phyloP scores from a whole-genome alignment of 92 coral and sea anemone genomes.

The Umimayanthus chanpuru region DNA sequence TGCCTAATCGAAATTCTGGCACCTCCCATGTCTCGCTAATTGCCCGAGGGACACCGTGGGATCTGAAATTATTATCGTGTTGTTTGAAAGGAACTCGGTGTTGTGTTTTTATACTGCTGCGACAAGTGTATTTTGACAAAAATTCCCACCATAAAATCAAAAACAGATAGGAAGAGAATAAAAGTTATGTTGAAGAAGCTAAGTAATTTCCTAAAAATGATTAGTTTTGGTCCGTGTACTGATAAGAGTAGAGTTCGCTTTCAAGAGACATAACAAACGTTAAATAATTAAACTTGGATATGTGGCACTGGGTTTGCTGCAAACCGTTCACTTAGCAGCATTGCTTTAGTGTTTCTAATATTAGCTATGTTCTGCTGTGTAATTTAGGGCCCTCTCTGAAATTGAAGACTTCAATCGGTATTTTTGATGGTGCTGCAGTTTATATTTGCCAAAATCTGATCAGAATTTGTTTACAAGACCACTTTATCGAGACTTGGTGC shows the following conservation, averaged over 20 bases:
- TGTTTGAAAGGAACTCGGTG: conserved; percentile 25
- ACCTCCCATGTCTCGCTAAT: conserved; percentile 36
- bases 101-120: conserved; percentile 29
- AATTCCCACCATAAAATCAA: conserved; percentile 35
- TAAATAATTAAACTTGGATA: conserved; percentile 19
- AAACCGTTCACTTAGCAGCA: not conserved
- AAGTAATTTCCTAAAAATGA: not conserved
- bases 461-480: not conserved
- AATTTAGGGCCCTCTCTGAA: not conserved
- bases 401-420: not conserved
- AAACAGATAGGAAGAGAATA: conserved; percentile 6
- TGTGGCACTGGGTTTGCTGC: not conserved
- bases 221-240: not conserved
- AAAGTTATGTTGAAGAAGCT: not conserved
- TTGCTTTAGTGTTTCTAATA: not conserved
- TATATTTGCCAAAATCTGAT: not conserved
- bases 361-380: not conserved
- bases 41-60: conserved; percentile 42
- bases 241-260: conserved; percentile 15
- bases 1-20: conserved; percentile 28
- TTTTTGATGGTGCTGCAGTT: not conserved
- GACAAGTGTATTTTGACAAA: conserved; percentile 28
- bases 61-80: conserved; percentile 12
- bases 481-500: conserved; percentile 3
- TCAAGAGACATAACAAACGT: conserved; percentile 18